These are phyloP conservation scores for Calidris pygmaea DNA, from an alignment of 2,113 vertebrate genomes.

Conservation along the genomic window DNA sequence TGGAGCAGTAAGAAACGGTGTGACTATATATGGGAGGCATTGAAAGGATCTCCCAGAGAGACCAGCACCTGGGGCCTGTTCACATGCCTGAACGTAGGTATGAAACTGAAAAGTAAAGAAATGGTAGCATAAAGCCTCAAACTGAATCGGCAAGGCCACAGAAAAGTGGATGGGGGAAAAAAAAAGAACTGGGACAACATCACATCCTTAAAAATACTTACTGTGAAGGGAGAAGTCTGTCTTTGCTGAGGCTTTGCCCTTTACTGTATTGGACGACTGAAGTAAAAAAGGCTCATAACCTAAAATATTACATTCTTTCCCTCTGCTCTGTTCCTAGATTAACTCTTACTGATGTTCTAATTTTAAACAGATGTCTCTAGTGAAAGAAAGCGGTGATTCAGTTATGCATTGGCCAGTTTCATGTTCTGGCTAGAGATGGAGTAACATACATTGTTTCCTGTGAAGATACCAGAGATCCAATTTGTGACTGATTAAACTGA, in stretches of 20 bases:
- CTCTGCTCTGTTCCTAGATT: background rate
- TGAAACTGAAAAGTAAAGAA: background rate
- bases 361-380: background rate
- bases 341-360: background rate
- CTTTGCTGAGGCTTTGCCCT: background rate
- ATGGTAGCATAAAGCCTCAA: background rate
- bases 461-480: background rate
- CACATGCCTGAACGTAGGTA: background rate
- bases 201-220: background rate
- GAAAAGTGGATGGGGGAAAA: background rate
- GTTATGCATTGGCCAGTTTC: background rate
- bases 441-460: background rate
- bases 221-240: background rate
- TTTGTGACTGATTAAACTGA: background rate
- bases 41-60: background rate
- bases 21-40: background rate
- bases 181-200: background rate
- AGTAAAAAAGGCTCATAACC: background rate
- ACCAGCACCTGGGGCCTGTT: background rate
- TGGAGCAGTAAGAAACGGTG: conserved; percentile 44
- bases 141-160: background rate
- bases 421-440: background rate
- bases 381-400: background rate
- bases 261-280: background rate
- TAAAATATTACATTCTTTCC: background rate